Evolutionary conservation across 2,797 vertebrate species (phyloP), one percentile per base, ranked within the genome.

Genomic region (Gallinago solitaria): DNA sequence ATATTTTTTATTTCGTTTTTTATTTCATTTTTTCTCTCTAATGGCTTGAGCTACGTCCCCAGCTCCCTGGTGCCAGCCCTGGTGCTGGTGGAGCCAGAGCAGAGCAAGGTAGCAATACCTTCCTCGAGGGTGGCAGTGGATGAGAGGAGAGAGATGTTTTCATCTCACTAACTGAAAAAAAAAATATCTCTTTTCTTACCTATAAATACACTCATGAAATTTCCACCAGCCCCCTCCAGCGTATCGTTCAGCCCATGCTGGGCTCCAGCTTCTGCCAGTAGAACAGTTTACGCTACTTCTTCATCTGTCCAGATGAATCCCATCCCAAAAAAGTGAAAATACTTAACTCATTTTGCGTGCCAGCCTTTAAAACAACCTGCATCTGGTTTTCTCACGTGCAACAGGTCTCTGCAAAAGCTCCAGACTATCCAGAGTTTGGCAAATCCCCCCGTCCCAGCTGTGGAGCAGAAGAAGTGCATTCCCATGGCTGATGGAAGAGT

Each of bases 291-390:
- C 16, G 20, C 69, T 63, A 67, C 33, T 76, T 57, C 33, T 39
- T 77, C 14, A 12, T 54, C 47, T 43, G 5, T 6, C 30, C 41
- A 64, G 51, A 53, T 53, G 51, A 50, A 71, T 19, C 24, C 56
- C 9, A 41, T 10, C 21, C 61, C 75, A 17, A 35, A 65, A 92
- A 92, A 65, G 50, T 87, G 75, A 95, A 90, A 67, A 79, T 61
- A 50, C 59, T 87, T 75, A 76, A 88, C 54, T 81, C 50, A 11
- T 5, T n/a, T 8, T 6, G 7, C 50, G 48, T 63, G 59, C 90
- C 75, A 87, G 43, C 56, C 60, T 87, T 77, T 65, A 80, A 76
- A 87, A 85, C 65, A 50, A 4, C 11, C 56, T 63, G 11, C 25
- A 76, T 61, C 51, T 91, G 39, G 1, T 70, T 51, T 78, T 67